phyloP scores from a whole-genome alignment of 2,888 invertebrate species.

The Leucophora obtusa region DNA sequence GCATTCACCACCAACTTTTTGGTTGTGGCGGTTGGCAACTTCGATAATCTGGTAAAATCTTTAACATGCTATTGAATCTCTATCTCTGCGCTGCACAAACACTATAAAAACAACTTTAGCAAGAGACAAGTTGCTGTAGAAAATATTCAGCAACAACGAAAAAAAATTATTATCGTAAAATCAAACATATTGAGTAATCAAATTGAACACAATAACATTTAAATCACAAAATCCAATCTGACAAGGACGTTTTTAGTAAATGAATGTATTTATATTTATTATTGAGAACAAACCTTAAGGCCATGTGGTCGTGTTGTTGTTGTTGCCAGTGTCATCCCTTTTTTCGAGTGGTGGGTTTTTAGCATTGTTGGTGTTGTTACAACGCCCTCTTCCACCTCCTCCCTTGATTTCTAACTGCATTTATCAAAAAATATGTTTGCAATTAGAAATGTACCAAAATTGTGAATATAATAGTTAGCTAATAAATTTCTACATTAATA shows the following conservation, averaged over 20 bases:
- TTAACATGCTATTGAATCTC: constrained; percentile 46
- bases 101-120: constrained; percentile 21
- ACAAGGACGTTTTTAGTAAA: constrained; percentile 56
- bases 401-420: neutral
- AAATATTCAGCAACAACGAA: neutral
- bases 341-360: constrained; percentile 28
- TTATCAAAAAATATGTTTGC: constrained; percentile 22
- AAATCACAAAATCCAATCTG: constrained; percentile 59
- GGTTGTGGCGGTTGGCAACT: constrained; percentile 31
- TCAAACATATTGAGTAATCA: constrained; percentile 78
- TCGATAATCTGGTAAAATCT: constrained; percentile 58
- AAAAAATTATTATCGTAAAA: constrained; percentile 69
- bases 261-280: constrained; percentile 7
- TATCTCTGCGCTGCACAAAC: constrained; percentile 8
- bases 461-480: constrained; percentile 6
- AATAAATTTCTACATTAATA: constrained; percentile 33
- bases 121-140: constrained; percentile 21
- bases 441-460: constrained; percentile 24
- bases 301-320: constrained; percentile 6
- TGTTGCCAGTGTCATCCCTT: neutral
- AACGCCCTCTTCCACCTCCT: neutral
- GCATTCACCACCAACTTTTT: constrained; percentile 46
- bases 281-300: constrained; percentile 28
- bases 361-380: constrained; percentile 6
- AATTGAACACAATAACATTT: constrained; percentile 64